Evolutionary conservation across 2,797 vertebrate species (phyloP).

Genomic region (Smutsia temminckii): DNA sequence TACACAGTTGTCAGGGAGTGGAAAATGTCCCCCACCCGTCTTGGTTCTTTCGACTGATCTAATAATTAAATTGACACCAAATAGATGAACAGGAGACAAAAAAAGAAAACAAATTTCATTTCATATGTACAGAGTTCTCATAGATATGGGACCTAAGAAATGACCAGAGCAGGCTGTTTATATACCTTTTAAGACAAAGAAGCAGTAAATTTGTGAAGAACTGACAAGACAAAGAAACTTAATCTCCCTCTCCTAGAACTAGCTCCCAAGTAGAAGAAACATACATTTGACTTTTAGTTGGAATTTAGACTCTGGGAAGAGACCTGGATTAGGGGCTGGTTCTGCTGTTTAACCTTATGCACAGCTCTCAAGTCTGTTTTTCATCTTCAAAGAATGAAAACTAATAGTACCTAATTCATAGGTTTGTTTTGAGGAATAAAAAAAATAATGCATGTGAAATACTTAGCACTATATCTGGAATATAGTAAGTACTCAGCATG

Average conservation of each 20-base stretch:
- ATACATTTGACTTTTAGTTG: not conserved
- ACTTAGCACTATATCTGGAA: not conserved
- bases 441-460: not conserved
- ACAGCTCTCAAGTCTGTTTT: not conserved
- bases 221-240: not conserved
- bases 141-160: not conserved
- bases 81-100: not conserved
- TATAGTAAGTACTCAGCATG: not conserved
- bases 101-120: not conserved
- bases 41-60: not conserved
- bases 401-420: not conserved
- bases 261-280: not conserved
- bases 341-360: not conserved
- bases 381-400: conserved; percentile 6
- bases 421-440: conserved; percentile 8
- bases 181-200: not conserved
- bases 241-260: not conserved
- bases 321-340: not conserved
- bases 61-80: not conserved
- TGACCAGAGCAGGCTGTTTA: not conserved
- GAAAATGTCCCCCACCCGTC: not conserved
- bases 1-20: not conserved
- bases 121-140: not conserved
- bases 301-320: not conserved
- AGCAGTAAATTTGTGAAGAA: not conserved